These are phyloP conservation scores for Cynopterus brachyotis DNA, from an alignment of 2,113 vertebrate genomes.

Conservation along the genomic window DNA sequence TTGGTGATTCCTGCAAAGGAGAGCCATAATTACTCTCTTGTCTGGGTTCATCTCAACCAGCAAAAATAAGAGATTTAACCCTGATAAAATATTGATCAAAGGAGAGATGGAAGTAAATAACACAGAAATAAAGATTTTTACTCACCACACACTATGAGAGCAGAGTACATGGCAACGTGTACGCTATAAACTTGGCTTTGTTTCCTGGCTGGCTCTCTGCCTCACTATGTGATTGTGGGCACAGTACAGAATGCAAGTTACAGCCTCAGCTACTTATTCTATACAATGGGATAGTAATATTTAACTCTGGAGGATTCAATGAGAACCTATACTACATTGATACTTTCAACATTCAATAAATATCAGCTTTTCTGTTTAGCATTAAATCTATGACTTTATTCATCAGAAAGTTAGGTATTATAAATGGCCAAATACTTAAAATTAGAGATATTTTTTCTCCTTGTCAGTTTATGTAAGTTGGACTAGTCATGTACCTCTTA, in stretches of 20 bases:
- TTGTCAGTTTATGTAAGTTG: not conserved
- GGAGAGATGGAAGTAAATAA: not conserved
- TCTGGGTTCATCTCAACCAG: not conserved
- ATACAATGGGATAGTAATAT: not conserved
- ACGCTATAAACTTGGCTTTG: not conserved
- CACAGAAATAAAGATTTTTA: not conserved
- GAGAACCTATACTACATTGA: not conserved
- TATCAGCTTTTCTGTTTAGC: not conserved
- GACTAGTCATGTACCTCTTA: not conserved
- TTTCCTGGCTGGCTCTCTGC: not conserved
- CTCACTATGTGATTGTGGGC: not conserved
- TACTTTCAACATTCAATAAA: not conserved
- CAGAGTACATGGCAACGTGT: not conserved
- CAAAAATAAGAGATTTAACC: not conserved
- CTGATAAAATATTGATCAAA: not conserved
- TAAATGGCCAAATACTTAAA: not conserved
- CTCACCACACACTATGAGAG: rapidly evolving
- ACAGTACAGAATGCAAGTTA: not conserved
- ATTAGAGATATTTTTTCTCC: rapidly evolving
- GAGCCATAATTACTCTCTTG: not conserved
- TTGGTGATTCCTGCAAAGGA: not conserved
- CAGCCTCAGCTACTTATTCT: not conserved
- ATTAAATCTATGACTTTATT: not conserved
- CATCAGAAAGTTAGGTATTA: not conserved
- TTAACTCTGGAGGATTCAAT: not conserved